Percentiles rank a stretch among this genome's conserved stretches.
Evolutionary conservation across 1,140 invertebrate genomes (phyloP).

Genomic region (Brachystomella parvula): DNA sequence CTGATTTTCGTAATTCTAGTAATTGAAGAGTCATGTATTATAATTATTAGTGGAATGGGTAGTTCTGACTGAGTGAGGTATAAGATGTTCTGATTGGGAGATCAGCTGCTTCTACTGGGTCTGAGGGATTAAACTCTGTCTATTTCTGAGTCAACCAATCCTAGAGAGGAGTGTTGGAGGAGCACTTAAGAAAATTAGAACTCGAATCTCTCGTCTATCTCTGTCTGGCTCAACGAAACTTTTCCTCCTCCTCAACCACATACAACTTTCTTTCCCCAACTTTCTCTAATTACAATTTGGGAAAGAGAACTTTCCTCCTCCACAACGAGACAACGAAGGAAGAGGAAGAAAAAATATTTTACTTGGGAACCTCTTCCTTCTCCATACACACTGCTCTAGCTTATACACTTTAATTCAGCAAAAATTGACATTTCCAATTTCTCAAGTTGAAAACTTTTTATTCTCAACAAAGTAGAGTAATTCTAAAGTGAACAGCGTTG

Average conservation of each 20-base stretch:
- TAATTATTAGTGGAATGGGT: too few relatives aligned
- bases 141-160: conserved; percentile 21
- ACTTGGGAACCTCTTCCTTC: conserved; percentile 8
- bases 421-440: too few relatives aligned
- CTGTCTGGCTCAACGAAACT: background rate
- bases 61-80: too few relatives aligned
- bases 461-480: too few relatives aligned
- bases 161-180: conserved; percentile 30
- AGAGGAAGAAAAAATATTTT: conserved; percentile 16
- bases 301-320: conserved; percentile 10
- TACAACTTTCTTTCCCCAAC: conserved; percentile 19
- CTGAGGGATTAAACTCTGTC: background rate
- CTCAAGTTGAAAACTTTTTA: too few relatives aligned
- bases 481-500: too few relatives aligned
- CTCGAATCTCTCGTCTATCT: conserved; percentile 29
- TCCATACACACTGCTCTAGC: too few relatives aligned
- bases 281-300: conserved; percentile 13
- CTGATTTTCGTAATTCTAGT: too few relatives aligned
- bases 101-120: conserved; percentile 20
- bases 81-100: conserved; percentile 33
- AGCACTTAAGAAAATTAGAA: conserved; percentile 40
- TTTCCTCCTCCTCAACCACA: conserved; percentile 19
- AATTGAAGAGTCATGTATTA: too few relatives aligned
- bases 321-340: background rate
- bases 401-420: conserved; percentile 3